Evolutionary conservation across 2,888 invertebrate species (phyloP).

Genomic region (Melieria crassipennis): DNA sequence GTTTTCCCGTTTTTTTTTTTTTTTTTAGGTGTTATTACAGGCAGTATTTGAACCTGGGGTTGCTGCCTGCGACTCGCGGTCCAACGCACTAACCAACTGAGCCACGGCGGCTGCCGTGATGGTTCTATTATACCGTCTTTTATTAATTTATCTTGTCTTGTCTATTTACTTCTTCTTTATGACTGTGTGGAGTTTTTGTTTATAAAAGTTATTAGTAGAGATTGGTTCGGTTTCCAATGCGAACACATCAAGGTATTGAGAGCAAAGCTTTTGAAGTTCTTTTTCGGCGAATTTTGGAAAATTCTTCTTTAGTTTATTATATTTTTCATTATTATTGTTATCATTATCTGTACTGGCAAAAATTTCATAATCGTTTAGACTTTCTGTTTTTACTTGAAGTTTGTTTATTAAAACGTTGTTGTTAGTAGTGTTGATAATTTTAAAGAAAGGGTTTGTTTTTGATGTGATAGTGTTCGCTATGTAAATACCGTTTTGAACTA

Average conservation of each 20-base stretch:
- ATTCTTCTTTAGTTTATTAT: constrained; percentile 10
- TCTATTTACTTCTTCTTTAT: constrained; percentile 35
- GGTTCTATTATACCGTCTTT: constrained; percentile 24
- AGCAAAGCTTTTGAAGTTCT: constrained; percentile 11
- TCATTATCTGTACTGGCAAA: neutral
- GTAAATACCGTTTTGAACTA: constrained; percentile 27
- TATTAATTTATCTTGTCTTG: constrained; percentile 31
- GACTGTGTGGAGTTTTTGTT: constrained; percentile 29
- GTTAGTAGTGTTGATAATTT: constrained; percentile 28
- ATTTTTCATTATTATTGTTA: neutral
- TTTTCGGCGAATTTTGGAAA: constrained; percentile 16
- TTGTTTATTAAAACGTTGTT: constrained; percentile 19
- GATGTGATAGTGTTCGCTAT: constrained; percentile 33
- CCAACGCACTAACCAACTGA: no score
- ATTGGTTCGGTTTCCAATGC: constrained; percentile 37
- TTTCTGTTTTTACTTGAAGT: constrained; percentile 18
- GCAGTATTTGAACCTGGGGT: no score
- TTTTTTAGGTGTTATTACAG: no score
- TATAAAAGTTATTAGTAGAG: constrained; percentile 22
- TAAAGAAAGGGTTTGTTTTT: constrained; percentile 12
- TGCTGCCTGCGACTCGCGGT: no score
- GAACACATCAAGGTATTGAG: constrained; percentile 37
- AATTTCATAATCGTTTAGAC: constrained; percentile 19
- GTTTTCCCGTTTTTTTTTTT: no score
- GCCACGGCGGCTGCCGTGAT: no score